A percentile compares a stretch with the other conserved stretches of the same genome.
phyloP scores from a whole-genome alignment of 1,140 invertebrate species.

The Pinna nobilis region DNA sequence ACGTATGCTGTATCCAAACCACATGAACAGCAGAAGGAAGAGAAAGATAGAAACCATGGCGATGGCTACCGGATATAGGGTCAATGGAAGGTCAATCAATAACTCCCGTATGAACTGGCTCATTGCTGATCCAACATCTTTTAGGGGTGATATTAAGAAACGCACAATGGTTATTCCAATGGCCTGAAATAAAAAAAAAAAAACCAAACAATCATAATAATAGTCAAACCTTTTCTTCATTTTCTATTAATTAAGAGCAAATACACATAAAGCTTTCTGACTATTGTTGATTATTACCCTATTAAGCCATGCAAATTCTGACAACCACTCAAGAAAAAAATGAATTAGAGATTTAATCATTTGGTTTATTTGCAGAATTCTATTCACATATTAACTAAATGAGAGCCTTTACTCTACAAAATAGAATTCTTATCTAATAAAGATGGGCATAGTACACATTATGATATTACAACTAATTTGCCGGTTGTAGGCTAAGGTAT shows the following conservation, averaged over 20 bases:
- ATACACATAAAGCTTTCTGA: no score
- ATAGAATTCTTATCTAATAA: no score
- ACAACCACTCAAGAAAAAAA: no score
- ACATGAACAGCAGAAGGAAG: constrained; percentile 58
- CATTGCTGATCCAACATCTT: constrained; percentile 55
- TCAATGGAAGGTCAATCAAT: constrained; percentile 57
- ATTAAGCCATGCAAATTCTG: background rate
- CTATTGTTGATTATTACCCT: background rate
- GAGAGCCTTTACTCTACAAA: no score
- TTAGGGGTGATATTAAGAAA: constrained; percentile 57
- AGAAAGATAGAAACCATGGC: constrained; percentile 41
- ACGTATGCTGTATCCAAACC: constrained; percentile 56
- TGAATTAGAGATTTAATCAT: no score
- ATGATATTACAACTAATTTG: no score
- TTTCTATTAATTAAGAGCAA: no score
- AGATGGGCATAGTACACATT: no score
- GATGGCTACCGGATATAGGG: constrained; percentile 55
- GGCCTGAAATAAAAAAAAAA: constrained; percentile 49
- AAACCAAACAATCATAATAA: background rate
- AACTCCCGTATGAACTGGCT: constrained; percentile 55
- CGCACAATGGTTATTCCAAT: constrained; percentile 58
- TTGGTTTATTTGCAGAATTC: no score
- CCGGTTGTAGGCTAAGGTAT: no score
- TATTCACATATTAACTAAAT: no score
- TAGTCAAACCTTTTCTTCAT: background rate